Conservation (phyloP, 2,113 vertebrate genomes). For the Neoarius graeffei region DNA sequence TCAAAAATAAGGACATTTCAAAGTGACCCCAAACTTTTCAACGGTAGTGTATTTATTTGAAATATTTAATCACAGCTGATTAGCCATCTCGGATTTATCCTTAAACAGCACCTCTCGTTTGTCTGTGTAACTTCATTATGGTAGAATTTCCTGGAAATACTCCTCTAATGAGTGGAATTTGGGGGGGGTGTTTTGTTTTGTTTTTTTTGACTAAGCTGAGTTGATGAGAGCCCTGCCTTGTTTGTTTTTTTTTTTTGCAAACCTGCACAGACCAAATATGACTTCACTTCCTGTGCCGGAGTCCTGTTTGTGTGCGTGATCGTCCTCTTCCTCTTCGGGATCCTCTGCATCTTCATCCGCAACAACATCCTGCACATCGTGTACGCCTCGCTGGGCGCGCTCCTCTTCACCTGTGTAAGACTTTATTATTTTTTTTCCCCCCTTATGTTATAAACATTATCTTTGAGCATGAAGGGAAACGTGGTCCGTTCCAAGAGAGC, state of each 20-base stretch:
- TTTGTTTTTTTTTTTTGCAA: neutral
- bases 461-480: neutral
- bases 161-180: neutral
- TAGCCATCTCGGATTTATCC: too few species aligned
- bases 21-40: too few species aligned
- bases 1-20: too few species aligned
- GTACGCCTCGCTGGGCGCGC: constrained; percentile 87
- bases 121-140: neutral
- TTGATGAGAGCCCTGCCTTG: neutral
- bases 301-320: constrained; percentile 90
- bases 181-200: too few species aligned
- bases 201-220: neutral
- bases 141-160: neutral
- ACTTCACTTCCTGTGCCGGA: constrained; percentile 92
- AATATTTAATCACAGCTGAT: neutral
- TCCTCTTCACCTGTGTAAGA: constrained; percentile 95
- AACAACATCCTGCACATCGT: constrained; percentile 88
- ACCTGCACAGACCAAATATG: constrained; percentile 84
- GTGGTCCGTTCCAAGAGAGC: neutral
- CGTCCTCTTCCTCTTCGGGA: constrained; percentile 85
- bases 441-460: neutral
- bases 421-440: too few species aligned
- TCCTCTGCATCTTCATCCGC: constrained; percentile 93
- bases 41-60: too few species aligned
- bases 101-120: neutral